Evolutionary conservation across 2,797 vertebrate species (phyloP), one percentile per base, ranked within the genome.

Genomic region (Gobio occitaniae): DNA sequence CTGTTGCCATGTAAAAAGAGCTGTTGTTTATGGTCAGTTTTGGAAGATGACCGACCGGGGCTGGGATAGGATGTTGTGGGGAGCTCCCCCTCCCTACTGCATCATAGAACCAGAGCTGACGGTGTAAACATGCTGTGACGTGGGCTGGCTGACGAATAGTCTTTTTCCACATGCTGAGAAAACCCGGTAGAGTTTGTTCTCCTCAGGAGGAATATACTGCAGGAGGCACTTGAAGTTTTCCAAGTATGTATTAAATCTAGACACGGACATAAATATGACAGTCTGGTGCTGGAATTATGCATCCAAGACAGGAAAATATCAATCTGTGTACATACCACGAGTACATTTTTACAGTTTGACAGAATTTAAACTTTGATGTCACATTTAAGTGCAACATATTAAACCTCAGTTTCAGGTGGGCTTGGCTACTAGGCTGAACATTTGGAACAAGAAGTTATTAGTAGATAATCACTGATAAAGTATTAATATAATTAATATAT

Each of bases 61-160:
- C 21, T 74, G 84, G 69, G 69, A 66, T 74, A 52, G 77, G 84
- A 74, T 52, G 78, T 80, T 80, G 69, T 68, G 86, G 68, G 88
- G 79, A 69, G 84, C 78, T 68, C 69, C 78, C 83, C 85, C 83
- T 47, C 61, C 78, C 69, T 21, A 66, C 21, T 47, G 74, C 80
- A 76, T 80, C 72, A 50, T 65, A 83, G 48, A 84, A 78, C 83
- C 44, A 76, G 81, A 79, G 69, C 63, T 86, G 87, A 79, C 71
- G 81, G 84, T 88, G 85, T 90, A 88, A 91, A 91, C 89, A 88
- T 75, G 75, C 75, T 75, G 88, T 89, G 89, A 89, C 84, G 87
- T 88, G 71, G 78, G 84, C 87, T 48, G 82, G 78, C 85, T 87
- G 88, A 91, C 80, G 87, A 89, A 89, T 85, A 81, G 84, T 78